Evolutionary conservation across 2,888 invertebrate genomes (phyloP).

Genomic region (Rhaphigaster nebulosa): DNA sequence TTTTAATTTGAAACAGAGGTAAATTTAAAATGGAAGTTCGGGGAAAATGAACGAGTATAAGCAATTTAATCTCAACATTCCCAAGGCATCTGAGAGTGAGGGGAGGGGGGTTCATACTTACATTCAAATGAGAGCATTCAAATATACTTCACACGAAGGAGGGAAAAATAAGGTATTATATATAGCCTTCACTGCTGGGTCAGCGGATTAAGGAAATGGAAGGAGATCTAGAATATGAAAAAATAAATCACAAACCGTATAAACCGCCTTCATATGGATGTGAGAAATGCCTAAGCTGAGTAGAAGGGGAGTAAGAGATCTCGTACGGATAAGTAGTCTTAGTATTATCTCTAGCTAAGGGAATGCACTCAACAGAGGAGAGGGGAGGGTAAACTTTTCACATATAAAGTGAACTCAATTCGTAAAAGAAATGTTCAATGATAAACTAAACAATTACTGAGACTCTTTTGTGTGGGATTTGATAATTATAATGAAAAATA

Average conservation of each 20-base stretch:
- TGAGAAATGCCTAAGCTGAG: slow-evolving; percentile 7
- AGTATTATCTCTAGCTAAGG: neutral
- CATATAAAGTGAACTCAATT: neutral
- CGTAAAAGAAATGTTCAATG: neutral
- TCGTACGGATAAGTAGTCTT: neutral
- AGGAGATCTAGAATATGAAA: slow-evolving; percentile 30
- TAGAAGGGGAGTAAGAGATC: neutral
- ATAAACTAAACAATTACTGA: neutral
- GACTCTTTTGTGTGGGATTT: neutral
- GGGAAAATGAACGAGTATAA: neutral
- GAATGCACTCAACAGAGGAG: neutral
- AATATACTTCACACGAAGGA: slow-evolving; percentile 21
- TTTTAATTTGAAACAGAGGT: neutral
- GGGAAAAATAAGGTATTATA: slow-evolving; percentile 23
- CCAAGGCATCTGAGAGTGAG: neutral
- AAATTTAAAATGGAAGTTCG: neutral
- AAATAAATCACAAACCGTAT: slow-evolving; percentile 27
- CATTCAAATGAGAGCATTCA: slow-evolving; percentile 33
- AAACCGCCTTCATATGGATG: neutral
- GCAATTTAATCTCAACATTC: slow-evolving; percentile 7
- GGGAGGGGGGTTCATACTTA: neutral
- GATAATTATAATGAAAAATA: no score
- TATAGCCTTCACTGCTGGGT: slow-evolving; percentile 10
- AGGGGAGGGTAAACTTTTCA: neutral
- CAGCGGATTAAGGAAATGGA: slow-evolving; percentile 23